Evolutionary conservation across 1,140 invertebrate species (phyloP).

Genomic region (Manduca sexta): DNA sequence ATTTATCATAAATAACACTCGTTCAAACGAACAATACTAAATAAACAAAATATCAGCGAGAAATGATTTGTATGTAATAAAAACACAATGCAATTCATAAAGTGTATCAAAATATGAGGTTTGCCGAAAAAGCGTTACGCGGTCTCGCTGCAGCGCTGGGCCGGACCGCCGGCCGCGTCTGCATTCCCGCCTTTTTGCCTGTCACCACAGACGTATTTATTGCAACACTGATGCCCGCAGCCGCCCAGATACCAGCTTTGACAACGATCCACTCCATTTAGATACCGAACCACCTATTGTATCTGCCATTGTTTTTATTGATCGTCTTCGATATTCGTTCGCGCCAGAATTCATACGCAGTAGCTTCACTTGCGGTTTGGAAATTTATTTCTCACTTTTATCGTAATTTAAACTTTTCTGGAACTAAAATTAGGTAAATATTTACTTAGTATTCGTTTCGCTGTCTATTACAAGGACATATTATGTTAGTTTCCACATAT

Average conservation of each 20-base stretch:
- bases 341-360: conserved; percentile 41
- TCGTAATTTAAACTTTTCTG: not conserved
- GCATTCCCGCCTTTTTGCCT: conserved; percentile 61
- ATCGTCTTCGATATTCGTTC: conserved; percentile 39
- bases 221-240: conserved; percentile 45
- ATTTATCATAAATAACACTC: too few relatives aligned
- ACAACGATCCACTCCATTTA: conserved; percentile 47
- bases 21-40: too few relatives aligned
- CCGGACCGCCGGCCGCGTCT: conserved; percentile 59
- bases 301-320: conserved; percentile 40
- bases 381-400: not conserved
- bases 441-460: too few relatives aligned
- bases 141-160: conserved; percentile 21
- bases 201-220: conserved; percentile 53
- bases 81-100: not conserved
- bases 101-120: conserved; percentile 13
- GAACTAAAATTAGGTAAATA: not conserved
- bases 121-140: conserved; percentile 45
- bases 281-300: conserved; percentile 49
- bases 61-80: too few relatives aligned
- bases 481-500: too few relatives aligned
- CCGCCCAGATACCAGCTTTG: conserved; percentile 46
- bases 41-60: too few relatives aligned
- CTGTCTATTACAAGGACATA: too few relatives aligned
- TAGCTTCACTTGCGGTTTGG: conserved; percentile 18